Evolutionary conservation across 2,113 vertebrate species (phyloP), one percentile per base, ranked within the genome.

Genomic region (Gnathonemus echidnorhynchus): DNA sequence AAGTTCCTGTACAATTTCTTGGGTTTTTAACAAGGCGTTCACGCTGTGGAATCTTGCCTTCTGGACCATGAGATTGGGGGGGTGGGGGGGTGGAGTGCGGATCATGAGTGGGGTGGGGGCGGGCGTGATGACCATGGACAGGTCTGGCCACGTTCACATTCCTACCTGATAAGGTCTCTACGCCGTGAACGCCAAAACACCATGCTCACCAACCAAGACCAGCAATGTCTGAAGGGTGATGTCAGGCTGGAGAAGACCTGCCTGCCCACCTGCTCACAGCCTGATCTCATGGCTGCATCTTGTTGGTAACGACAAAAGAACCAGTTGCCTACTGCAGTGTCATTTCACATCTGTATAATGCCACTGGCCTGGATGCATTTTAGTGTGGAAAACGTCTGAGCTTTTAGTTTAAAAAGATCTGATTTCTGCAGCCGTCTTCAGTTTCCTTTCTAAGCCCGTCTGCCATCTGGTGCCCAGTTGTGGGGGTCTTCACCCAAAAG

Each of bases 21-120:
- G 89, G 92, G 91, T 90, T 10, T 89, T 90, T 94, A 94, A 94
- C 94, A 92, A 92, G 92, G 94, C 92, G 94, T 94, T 94, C 92
- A 94, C 92, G 93, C 89, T 88, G 86, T 92, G 91, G 93, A 89
- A 90, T 92, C 92, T 87, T 89, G 92, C 92, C 83, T 91, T 90
- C 91, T 86, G 87, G 46, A 70, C 5, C 88, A 27, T 49, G 91
- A 35, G 66, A 58, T 77, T 70, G 17, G 83, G 88, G 39, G 31
- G 31, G 31, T 35, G 31, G 49, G 89, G 11, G 17, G 9, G 10
- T 10, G 49, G 89, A 27, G 27, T 11, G 31, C 31, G 1, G 50
- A 15, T 15, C 11, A 35, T n/a, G 52, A 27, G 58, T 31, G 48
- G 48, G 50, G 24, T 24, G 5, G 42, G 50, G 49, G 10, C 3